Base-by-base conservation (phyloP, 2,113 vertebrate genomes). In the Stomatorhinus ivindoensis region DNA sequence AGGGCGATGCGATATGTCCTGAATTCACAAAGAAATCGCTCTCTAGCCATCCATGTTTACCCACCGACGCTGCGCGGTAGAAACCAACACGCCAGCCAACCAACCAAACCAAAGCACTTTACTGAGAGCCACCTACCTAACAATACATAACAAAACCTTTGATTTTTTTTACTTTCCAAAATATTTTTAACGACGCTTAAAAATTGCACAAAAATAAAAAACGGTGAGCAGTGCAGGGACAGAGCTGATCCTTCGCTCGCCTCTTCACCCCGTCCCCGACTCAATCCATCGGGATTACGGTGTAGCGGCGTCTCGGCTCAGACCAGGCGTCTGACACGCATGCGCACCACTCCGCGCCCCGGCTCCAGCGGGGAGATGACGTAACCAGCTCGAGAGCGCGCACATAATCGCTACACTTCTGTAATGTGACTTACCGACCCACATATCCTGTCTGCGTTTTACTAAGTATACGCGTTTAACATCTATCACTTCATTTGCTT, bases 11-110 rank as follows among this genome's bases (percentile, higher is more conserved):
- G 44, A 42, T 35, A 69, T 90, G 87, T 89, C 87, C 91, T 89
- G 92, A 90, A 86, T 92, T 87, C 76, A 90, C 80, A 89, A 58
- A 92, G 89, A 44, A 89, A 88, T 85, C 65, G 42, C 50, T 84
- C 76, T 53, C 83, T 90, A 69, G 90, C 87, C 91, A 91, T 92
- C 91, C 91, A 91, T 93, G 89, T 91, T 91, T 90, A 89, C 90
- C 88, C 87, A 61, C 69, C 80, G 7, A 61, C 44, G 87, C 76
- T 65, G 11, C 51, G 83, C 90, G 19, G 80, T 6, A 24, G 50
- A 39, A 83, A 73, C 84, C 88, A 19, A 51, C 0, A 82, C 31
- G 39, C 65, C 58, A 89, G 2, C 11, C 11, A 83, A n/a, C 11
- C 11, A 83, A n/a, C 73, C 27, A 58, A 42, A 35, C 21, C 35